Conservation (phyloP, 2,797 vertebrate genomes). For the Peromyscus eremicus region DNA sequence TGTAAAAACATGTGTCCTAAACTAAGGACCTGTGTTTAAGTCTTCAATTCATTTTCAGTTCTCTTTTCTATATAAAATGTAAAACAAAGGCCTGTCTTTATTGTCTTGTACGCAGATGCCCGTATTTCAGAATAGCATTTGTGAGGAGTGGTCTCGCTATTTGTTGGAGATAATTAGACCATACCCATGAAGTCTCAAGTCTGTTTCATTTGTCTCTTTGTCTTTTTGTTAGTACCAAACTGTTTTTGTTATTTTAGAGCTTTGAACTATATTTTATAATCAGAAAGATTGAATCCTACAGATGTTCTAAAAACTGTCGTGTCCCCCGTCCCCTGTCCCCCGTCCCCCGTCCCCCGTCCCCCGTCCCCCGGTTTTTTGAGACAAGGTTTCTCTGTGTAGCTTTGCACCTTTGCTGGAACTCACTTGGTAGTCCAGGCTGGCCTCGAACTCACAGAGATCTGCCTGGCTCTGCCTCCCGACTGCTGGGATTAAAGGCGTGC, state of each 20-base stretch:
- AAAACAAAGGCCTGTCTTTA: background rate
- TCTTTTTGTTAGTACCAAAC: background rate
- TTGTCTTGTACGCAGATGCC: background rate
- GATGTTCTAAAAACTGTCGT: background rate
- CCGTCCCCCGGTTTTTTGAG: too few species aligned
- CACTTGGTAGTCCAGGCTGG: too few species aligned
- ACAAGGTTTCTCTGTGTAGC: too few species aligned
- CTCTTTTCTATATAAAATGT: background rate
- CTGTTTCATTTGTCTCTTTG: background rate
- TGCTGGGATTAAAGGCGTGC: too few species aligned
- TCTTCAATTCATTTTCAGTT: background rate
- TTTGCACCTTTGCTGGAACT: too few species aligned
- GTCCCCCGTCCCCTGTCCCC: too few species aligned
- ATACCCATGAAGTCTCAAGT: background rate
- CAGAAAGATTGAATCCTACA: background rate
- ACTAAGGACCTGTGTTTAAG: background rate
- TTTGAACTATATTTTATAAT: background rate
- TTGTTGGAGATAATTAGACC: background rate
- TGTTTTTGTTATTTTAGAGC: background rate
- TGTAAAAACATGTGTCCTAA: background rate
- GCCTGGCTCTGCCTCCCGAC: too few species aligned
- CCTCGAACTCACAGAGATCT: too few species aligned
- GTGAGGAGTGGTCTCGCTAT: background rate
- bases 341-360: too few species aligned
- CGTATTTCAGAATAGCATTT: background rate